These are phyloP conservation scores for Agrilus biguttatus DNA, from an alignment of 2,888 invertebrate genomes.

Conservation along the genomic window DNA sequence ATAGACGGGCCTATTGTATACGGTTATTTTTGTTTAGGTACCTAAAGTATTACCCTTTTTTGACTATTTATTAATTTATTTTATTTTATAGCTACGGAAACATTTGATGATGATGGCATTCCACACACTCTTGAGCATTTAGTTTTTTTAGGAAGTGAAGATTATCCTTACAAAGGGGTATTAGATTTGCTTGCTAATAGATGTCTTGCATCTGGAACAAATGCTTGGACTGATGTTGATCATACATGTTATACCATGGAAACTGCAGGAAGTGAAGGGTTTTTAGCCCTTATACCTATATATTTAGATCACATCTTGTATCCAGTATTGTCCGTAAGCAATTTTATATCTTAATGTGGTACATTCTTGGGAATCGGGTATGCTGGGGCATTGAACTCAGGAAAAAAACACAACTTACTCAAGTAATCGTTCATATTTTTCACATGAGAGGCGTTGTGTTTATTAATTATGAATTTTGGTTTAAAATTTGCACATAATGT, in stretches of 20 bases:
- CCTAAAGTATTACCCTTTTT: conserved; percentile 15
- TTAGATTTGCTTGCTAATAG: conserved; percentile 79
- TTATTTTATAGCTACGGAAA: conserved; percentile 62
- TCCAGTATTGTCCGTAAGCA: conserved; percentile 56
- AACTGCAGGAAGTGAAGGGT: conserved; percentile 77
- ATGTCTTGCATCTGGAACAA: conserved; percentile 81
- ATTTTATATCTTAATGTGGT: neutral
- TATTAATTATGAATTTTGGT: too few relatives aligned
- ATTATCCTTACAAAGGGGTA: conserved; percentile 81
- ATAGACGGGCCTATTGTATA: conserved; percentile 84
- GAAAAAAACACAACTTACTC: too few relatives aligned
- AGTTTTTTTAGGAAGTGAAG: conserved; percentile 78
- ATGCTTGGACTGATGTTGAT: conserved; percentile 79
- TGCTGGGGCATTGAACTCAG: too few relatives aligned
- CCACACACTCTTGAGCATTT: conserved; percentile 89
- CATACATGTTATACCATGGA: conserved; percentile 83
- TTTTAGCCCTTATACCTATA: conserved; percentile 75
- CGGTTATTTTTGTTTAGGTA: conserved; percentile 78
- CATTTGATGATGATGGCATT: conserved; percentile 80
- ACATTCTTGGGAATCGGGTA: neutral
- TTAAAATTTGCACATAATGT: too few relatives aligned
- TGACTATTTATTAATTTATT: neutral
- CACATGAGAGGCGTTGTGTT: too few relatives aligned
- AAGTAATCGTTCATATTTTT: too few relatives aligned
- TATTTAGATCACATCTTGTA: conserved; percentile 82